Conservation (phyloP, 2,888 invertebrate genomes). For the Mesodorylaimus sp. region DNA sequence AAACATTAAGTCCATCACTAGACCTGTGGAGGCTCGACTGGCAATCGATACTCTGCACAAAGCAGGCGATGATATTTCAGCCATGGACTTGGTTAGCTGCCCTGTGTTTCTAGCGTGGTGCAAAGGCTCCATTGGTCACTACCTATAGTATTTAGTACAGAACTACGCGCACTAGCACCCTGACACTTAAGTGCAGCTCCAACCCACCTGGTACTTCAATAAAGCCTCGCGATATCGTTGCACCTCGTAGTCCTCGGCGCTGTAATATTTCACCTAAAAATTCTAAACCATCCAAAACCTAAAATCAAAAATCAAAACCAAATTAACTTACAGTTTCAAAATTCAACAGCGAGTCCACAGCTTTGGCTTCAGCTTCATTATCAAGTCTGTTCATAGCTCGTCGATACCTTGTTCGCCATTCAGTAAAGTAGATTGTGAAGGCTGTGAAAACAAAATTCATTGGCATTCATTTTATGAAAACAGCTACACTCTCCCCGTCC, state of each 20-base stretch:
- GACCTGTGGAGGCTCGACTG: too few relatives aligned
- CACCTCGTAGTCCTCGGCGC: slow-evolving; percentile 78
- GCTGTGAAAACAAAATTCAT: slow-evolving; percentile 42
- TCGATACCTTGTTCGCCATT: slow-evolving; percentile 90
- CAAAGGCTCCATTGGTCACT: too few relatives aligned
- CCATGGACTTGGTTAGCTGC: too few relatives aligned
- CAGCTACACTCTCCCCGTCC: neutral
- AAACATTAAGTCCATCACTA: too few relatives aligned
- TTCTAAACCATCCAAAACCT: neutral
- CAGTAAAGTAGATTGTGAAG: slow-evolving; percentile 70
- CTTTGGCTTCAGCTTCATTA: slow-evolving; percentile 70
- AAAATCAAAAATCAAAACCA: slow-evolving; percentile 5
- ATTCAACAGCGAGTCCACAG: slow-evolving; percentile 86
- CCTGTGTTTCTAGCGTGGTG: too few relatives aligned
- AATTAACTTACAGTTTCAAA: slow-evolving; percentile 64
- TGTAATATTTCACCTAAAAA: slow-evolving; percentile 61
- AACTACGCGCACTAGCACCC: too few relatives aligned
- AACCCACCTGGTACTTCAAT: slow-evolving; percentile 53
- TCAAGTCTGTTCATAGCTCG: slow-evolving; percentile 81
- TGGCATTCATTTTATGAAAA: neutral
- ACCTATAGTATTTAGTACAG: too few relatives aligned
- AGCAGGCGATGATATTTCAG: too few relatives aligned
- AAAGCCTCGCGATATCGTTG: slow-evolving; percentile 65
- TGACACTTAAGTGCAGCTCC: too few relatives aligned
- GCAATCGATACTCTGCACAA: too few relatives aligned